Evolutionary conservation across 2,113 vertebrate species (phyloP), one percentile per base, ranked within the genome.

Genomic region (Thamnophis sirtalis): DNA sequence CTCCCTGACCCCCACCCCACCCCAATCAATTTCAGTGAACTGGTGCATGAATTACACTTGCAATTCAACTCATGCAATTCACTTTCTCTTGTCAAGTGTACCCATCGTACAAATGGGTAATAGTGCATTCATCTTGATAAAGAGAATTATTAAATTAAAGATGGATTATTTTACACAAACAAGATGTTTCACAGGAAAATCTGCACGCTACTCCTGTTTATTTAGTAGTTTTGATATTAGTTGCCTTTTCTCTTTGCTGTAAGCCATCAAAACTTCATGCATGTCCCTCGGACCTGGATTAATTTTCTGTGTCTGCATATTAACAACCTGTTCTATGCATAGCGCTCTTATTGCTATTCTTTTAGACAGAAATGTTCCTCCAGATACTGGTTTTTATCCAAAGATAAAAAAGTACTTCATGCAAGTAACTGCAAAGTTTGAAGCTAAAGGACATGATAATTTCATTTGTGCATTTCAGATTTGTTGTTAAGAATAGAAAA

Each of bases 181-280:
- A 33, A 60, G 28, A 51, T 63, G 13, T 53, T 87, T 91, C 22
- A 19, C 33, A 55, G 87, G 24, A 68, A 73, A 87, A 13, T 19
- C 5, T 7, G 1, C 26, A 53, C 5, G 15, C 73, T 43, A 50
- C 22, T 55, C 11, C 58, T 43, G 54, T 91, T 89, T 38, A 87
- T 48, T n/a, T n/a, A 49, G 9, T 58, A 0, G 0, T 28, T 17
- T 38, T 92, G 19, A 60, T 55, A 1, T 90, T 90, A 87, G 49
- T 93, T 53, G 93, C 89, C 91, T 88, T 87, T 9, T 84, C 88
- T 63, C 80, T 68, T 6, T 63, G 38, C 9, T 63, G 9, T 4
- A 38, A 91, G 54, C 1, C 55, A 90, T 38, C 89, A 68, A 54
- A 5, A 0, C 0, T 73, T 48, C 0, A 0, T 88, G 90, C 49